Percentiles rank a stretch among this genome's conserved stretches.
Evolutionary conservation across 2,888 invertebrate genomes (phyloP).

Genomic region (Cyclophora albipunctata): DNA sequence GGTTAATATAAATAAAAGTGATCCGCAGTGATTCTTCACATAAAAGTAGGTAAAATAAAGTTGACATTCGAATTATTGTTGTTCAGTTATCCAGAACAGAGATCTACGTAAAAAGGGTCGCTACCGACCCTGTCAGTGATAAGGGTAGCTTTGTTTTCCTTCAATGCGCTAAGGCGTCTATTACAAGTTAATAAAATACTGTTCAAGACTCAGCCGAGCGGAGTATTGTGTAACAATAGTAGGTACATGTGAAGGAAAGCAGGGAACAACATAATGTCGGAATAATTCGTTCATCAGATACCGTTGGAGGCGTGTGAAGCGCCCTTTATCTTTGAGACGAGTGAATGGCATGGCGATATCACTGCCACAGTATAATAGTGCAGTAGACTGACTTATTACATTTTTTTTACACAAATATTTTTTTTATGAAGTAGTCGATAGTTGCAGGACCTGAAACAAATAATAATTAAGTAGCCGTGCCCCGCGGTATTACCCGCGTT

Average conservation of each 20-base stretch:
- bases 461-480: no score
- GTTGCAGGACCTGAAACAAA: no score
- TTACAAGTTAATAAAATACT: conserved; percentile 15
- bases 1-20: background rate
- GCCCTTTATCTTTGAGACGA: conserved; percentile 51
- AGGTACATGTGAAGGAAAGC: background rate
- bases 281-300: conserved; percentile 41
- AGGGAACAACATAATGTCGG: conserved; percentile 8
- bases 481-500: no score
- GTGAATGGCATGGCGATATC: conserved; percentile 51
- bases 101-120: conserved; percentile 24
- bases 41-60: conserved; percentile 14
- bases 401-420: no score
- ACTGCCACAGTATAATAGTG: conserved; percentile 2
- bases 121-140: conserved; percentile 20
- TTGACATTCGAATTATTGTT: conserved; percentile 18
- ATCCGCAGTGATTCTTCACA: conserved; percentile 11
- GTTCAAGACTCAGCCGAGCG: no score
- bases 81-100: conserved; percentile 19
- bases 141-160: conserved; percentile 20
- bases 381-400: no score
- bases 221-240: no score
- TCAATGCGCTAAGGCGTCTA: conserved; percentile 11
- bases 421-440: no score
- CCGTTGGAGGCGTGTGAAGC: conserved; percentile 31